Evolutionary conservation across 2,888 invertebrate genomes (phyloP).

Genomic region (Lottia gigantea): DNA sequence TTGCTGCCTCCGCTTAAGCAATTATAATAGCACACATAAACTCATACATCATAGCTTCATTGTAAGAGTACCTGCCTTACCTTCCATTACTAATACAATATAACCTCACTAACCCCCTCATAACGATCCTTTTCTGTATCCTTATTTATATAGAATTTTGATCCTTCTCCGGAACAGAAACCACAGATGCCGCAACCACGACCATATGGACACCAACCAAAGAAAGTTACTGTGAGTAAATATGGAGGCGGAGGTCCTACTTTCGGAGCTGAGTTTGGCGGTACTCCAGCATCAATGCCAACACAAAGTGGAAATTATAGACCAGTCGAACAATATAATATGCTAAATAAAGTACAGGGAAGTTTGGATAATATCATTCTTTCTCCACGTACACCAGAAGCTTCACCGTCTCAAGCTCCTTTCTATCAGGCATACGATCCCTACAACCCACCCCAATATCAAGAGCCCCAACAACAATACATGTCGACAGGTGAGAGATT

Average conservation of each 20-base stretch:
- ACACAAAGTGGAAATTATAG: background rate
- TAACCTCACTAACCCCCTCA: background rate
- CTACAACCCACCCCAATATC: slow-evolving; percentile 23
- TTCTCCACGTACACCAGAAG: slow-evolving; percentile 32
- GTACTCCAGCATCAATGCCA: background rate
- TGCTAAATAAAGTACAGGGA: slow-evolving; percentile 37
- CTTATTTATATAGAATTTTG: slow-evolving; percentile 2
- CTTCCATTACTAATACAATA: too few relatives aligned
- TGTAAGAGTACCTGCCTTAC: too few relatives aligned
- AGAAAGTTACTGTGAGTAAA: slow-evolving; percentile 47
- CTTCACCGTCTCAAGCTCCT: slow-evolving; percentile 20
- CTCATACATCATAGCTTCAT: too few relatives aligned
- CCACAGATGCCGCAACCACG: slow-evolving; percentile 26
- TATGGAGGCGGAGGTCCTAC: slow-evolving; percentile 53
- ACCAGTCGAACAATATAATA: slow-evolving; percentile 20
- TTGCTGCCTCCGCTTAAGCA: too few relatives aligned
- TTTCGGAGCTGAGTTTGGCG: slow-evolving; percentile 46
- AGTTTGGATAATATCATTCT: slow-evolving; percentile 34
- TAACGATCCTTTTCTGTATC: background rate
- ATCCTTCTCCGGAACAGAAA: slow-evolving; percentile 10
- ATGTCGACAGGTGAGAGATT: slow-evolving; percentile 4
- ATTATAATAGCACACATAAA: too few relatives aligned
- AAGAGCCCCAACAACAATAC: slow-evolving; percentile 12
- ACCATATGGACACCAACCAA: slow-evolving; percentile 45
- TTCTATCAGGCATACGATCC: slow-evolving; percentile 19